Base-by-base conservation (phyloP, 2,888 invertebrate species). In the Himalopsyche tibetana region DNA sequence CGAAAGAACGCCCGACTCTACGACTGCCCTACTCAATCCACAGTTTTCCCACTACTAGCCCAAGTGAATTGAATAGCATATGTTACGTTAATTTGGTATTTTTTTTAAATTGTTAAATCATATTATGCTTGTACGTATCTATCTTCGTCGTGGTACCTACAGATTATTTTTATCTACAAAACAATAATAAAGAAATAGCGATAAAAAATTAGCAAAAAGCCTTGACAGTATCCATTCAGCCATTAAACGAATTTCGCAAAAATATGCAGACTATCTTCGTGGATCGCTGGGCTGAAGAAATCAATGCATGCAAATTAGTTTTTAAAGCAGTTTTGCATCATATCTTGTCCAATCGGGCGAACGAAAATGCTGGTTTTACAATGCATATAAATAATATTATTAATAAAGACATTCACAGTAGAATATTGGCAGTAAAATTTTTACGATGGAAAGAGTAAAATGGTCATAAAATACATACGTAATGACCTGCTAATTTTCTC, bases 291-390 rank as follows among this genome's bases (percentile, higher is more conserved):
- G 36, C 36, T 74, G 28, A 74, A 38, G 36, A 74, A 74, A 74
- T 74, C 74, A 36, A 74, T 36, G 74, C 38, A 74, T 74, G 74
- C 74, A 74, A 74, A 74, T 74, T 19, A 74, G 74, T 74, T 74
- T 74, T 74, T 74, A 74, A 74, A 36, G 15, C 36, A 74, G 36
- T 15, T 74, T 74, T 74, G 15, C 74, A 74, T 36, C 74, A 74
- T 74, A 36, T 36, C 36, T 36, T 74, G 19, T 36, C 74, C 36
- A 38, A 74, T 36, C 36, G 5, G 15, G 38, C 74, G 38, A 74
- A 74, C 51, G 15, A 12, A 51, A 51, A 51, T 15, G 51, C 51
- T 15, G 5, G 51, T 74, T 74, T 36, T 74, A 74, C 74, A 74
- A 15, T 74, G 74, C 74, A 74, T 74, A 36, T 28, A 74, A 74